Evolutionary conservation across 2,113 vertebrate genomes (phyloP).

Genomic region (Pterocles orientalis): DNA sequence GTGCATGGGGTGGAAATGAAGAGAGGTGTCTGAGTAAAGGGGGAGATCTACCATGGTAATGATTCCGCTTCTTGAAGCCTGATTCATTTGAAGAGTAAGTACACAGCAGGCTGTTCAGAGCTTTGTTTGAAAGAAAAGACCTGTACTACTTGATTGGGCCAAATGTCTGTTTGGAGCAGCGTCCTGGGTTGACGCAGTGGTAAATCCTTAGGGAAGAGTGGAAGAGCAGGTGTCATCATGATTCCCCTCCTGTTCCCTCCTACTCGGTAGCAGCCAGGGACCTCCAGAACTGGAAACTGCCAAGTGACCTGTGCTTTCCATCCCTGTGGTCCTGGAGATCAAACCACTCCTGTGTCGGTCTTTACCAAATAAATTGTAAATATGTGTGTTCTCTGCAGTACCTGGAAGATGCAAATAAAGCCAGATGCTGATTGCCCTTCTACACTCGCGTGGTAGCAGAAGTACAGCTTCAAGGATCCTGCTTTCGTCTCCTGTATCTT

Average conservation of each 20-base stretch:
- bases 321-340: not conserved
- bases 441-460: not conserved
- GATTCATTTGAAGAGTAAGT: not conserved
- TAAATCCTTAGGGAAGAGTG: too few relatives aligned
- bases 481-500: not conserved
- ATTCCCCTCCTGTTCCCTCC: not conserved
- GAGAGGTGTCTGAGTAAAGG: not conserved
- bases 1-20: not conserved
- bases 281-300: not conserved
- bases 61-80: not conserved
- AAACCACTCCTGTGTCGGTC: accelerated
- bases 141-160: not conserved
- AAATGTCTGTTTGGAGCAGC: not conserved
- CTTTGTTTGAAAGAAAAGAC: not conserved
- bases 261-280: not conserved
- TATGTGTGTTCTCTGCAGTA: accelerated
- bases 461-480: not conserved
- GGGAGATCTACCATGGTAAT: not conserved
- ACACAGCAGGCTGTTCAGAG: not conserved
- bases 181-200: accelerated
- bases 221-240: not conserved
- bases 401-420: not conserved
- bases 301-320: not conserved
- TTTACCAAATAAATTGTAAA: not conserved
- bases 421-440: not conserved